These are phyloP conservation scores for Drosophila orosa DNA, from an alignment of 1,140 invertebrate species.

Conservation along the genomic window DNA sequence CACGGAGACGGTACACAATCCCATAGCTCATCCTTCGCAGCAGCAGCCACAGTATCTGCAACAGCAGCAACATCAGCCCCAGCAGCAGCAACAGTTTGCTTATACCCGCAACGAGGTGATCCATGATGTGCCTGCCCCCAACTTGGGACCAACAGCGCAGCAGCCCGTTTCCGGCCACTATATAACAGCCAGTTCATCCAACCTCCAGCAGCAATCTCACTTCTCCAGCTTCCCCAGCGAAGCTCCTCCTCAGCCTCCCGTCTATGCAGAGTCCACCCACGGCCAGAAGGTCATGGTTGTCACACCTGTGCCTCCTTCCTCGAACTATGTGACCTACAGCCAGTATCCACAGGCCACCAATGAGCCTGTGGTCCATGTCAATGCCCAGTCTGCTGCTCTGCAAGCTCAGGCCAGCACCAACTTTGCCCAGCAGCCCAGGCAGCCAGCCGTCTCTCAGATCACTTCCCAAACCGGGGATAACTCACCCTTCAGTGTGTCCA, in stretches of 20 bases:
- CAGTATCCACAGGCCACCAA: slow-evolving; percentile 71
- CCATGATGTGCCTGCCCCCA: slow-evolving; percentile 80
- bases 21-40: slow-evolving; percentile 14
- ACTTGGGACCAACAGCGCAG: slow-evolving; percentile 58
- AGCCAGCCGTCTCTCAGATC: slow-evolving; percentile 31
- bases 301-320: slow-evolving; percentile 68
- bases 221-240: slow-evolving; percentile 52
- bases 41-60: slow-evolving; percentile 20
- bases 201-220: slow-evolving; percentile 44
- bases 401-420: slow-evolving; percentile 61
- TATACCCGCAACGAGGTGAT: slow-evolving; percentile 77
- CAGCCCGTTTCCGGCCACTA: slow-evolving; percentile 34
- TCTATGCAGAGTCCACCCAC: slow-evolving; percentile 75
- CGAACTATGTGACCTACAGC: slow-evolving; percentile 64
- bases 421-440: slow-evolving; percentile 70
- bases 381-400: slow-evolving; percentile 46
- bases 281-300: slow-evolving; percentile 82
- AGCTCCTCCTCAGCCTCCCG: slow-evolving; percentile 46
- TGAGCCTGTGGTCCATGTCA: slow-evolving; percentile 64
- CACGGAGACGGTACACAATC: slow-evolving; percentile 84
- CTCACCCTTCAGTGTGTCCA: slow-evolving; percentile 77
- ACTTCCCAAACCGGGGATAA: slow-evolving; percentile 48
- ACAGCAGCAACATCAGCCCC: slow-evolving; percentile 29
- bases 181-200: slow-evolving; percentile 29
- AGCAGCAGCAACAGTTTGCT: slow-evolving; percentile 46